Base-by-base conservation (phyloP, 1,140 invertebrate species). In the Drosophila bifasciata region DNA sequence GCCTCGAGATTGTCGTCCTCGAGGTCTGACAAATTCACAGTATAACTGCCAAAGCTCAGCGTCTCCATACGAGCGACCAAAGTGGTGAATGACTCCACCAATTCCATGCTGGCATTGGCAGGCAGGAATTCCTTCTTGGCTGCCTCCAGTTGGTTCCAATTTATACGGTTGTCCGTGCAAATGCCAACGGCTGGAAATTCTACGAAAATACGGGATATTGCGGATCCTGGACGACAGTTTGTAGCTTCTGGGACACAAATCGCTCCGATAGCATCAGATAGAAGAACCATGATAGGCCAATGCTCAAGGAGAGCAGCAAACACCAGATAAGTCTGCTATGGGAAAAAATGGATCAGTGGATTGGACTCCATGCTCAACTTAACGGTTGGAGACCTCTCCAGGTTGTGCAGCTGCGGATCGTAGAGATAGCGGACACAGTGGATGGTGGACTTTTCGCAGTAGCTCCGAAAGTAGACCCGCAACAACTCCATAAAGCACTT, bases 101-200 rank as follows among this genome's bases (percentile, higher is more conserved):
- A 8, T 11, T 79, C 58, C 17, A 50, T 49, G 21, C 71, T 78
- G 5, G 78, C 43, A 55, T 90, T 89, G 0, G 19, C 41, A 0
- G 89, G 89, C 23, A 90, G 51, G 44, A 90, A 90, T 40, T 62
- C 8, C 16, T 40, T 1, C 43, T 89, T 90, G 23, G 89, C 89
- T 17, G 59, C 72, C 32, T 89, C 70, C 49, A 90, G 32, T 28
- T 74, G 81, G 28, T 56, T 76, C 89, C 89, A 90, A 32, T 90
- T 77, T 23, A 90, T 71, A 39, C 89, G 89, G 89, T 95, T 95
- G 15, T 94, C 91, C 69, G 94, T 93, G 76, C 95, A 96, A 53
- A 96, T 90, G 0, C 94, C 95, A 0, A 96, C 93, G 1, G 94
- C 94, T 1, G 95, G 95, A 84, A 95, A 96, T 0, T 93, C 93